Percentiles rank a stretch among this genome's conserved stretches.
These are phyloP conservation scores for Pteromalus puparum DNA, from an alignment of 1,140 invertebrate genomes.

Conservation along the genomic window DNA sequence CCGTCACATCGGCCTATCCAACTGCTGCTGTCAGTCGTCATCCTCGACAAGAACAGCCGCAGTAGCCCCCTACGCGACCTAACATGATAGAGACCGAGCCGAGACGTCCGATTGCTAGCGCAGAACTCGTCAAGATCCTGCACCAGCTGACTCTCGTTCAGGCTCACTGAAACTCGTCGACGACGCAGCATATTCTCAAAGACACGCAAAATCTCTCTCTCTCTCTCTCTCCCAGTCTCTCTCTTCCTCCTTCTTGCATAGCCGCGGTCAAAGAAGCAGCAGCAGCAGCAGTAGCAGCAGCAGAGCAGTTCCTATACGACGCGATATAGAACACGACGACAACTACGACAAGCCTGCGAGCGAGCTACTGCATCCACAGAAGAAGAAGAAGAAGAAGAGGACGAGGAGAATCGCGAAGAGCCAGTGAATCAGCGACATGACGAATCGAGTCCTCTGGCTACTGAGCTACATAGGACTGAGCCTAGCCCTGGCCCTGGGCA, in stretches of 20 bases:
- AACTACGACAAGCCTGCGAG: background rate
- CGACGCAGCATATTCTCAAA: background rate
- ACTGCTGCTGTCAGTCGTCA: background rate
- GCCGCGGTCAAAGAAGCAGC: background rate
- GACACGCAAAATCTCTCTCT: background rate
- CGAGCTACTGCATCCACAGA: background rate
- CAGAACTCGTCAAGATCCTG: background rate
- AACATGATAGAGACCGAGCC: background rate
- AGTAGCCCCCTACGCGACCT: background rate
- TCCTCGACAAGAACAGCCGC: background rate
- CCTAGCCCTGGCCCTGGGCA: constrained; percentile 39
- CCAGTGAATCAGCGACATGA: constrained; percentile 35
- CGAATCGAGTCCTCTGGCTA: constrained; percentile 44
- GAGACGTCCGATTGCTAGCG: background rate
- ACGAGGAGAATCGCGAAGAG: background rate
- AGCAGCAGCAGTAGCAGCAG: background rate
- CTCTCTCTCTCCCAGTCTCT: background rate
- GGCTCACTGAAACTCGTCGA: background rate
- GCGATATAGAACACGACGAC: background rate
- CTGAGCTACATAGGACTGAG: constrained; percentile 45
- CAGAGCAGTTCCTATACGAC: too few relatives aligned
- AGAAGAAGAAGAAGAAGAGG: background rate
- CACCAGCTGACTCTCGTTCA: background rate
- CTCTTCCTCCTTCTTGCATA: constrained; percentile 24
- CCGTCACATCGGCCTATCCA: background rate